A percentile compares a stretch with the other conserved stretches of the same genome.
These are phyloP conservation scores for Indicator maculatus DNA, from an alignment of 2,113 vertebrate species.

Conservation along the genomic window DNA sequence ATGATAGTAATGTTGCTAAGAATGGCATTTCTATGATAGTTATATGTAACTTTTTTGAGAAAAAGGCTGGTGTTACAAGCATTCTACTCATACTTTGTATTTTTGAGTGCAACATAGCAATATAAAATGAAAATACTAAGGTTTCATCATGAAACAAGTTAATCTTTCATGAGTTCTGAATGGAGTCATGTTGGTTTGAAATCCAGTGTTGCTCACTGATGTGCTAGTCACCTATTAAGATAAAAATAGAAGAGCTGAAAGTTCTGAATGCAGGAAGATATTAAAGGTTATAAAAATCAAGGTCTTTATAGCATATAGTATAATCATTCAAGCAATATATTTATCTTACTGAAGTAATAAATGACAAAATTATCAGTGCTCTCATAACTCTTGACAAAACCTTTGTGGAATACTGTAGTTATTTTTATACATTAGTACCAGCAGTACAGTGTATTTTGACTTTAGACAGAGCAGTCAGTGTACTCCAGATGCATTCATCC, in stretches of 20 bases:
- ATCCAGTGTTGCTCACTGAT: background rate
- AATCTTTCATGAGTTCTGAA: background rate
- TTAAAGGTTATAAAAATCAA: background rate
- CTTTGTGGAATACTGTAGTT: accelerated
- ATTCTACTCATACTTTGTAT: background rate
- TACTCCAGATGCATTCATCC: background rate
- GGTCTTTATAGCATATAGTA: background rate
- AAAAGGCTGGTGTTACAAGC: accelerated
- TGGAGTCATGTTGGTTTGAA: background rate
- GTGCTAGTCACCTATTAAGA: background rate
- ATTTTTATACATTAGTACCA: background rate
- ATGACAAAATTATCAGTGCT: background rate
- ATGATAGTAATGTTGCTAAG: background rate
- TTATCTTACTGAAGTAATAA: background rate
- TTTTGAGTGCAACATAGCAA: background rate
- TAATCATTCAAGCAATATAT: background rate
- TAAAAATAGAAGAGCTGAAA: background rate
- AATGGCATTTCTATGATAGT: background rate
- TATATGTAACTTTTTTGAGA: background rate
- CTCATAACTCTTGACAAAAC: background rate
- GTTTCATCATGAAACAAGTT: background rate
- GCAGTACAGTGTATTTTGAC: background rate
- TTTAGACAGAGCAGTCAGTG: background rate
- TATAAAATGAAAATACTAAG: background rate
- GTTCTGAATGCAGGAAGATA: background rate